A percentile compares a stretch with the other conserved stretches of the same genome.
These are phyloP conservation scores for Takifugu flavidus DNA, from an alignment of 2,113 vertebrate species.

Conservation along the genomic window DNA sequence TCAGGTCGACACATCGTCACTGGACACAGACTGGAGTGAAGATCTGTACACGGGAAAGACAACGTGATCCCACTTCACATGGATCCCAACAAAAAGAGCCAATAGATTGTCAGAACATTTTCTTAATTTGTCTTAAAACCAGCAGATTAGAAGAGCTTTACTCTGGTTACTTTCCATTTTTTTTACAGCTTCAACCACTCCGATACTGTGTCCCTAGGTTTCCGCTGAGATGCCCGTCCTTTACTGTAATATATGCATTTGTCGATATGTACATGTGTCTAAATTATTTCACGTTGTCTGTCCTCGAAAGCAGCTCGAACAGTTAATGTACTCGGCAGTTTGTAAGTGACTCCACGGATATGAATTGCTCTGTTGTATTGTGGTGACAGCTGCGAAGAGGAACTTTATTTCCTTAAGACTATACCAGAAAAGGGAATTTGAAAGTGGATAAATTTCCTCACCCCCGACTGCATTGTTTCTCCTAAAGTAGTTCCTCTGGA, in stretches of 20 bases:
- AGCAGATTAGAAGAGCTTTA: conserved; percentile 52
- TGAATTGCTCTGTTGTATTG: conserved; percentile 62
- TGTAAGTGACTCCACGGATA: conserved; percentile 30
- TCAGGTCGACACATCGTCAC: conserved; percentile 40
- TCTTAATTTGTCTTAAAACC: conserved; percentile 42
- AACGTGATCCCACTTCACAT: conserved; percentile 16
- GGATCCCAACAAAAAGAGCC: conserved; percentile 21
- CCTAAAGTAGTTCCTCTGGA: conserved; percentile 20
- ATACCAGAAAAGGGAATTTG: conserved; percentile 46
- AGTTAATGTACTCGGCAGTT: conserved; percentile 61
- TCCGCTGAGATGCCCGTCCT: conserved; percentile 41
- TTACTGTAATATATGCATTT: conserved; percentile 66
- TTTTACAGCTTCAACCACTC: conserved; percentile 41
- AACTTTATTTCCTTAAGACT: conserved; percentile 40
- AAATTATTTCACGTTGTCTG: conserved; percentile 64
- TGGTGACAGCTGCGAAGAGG: conserved; percentile 71
- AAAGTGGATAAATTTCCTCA: conserved; percentile 46
- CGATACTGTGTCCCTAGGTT: conserved; percentile 39
- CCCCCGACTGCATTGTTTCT: conserved; percentile 13
- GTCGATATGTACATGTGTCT: conserved; percentile 71
- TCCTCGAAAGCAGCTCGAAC: conserved; percentile 68
- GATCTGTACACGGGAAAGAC: background rate
- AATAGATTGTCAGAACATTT: conserved; percentile 38
- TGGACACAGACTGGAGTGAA: conserved; percentile 13
- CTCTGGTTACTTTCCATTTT: conserved; percentile 39